Base-by-base conservation (phyloP, 2,113 vertebrate species). In the Cyanoramphus novaezelandiae region DNA sequence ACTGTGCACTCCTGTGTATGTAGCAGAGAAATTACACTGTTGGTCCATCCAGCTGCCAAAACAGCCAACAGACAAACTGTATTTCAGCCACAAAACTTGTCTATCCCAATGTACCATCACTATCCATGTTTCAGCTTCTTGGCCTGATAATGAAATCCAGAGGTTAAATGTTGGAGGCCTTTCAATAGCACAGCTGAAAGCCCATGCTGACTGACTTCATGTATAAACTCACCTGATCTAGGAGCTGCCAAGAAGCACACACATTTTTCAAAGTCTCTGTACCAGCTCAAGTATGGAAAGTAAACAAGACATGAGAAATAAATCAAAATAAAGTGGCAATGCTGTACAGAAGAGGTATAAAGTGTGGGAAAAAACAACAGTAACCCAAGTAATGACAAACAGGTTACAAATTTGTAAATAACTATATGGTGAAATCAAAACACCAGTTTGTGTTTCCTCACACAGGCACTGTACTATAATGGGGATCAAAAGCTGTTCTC, bases 1-100 rank as follows among this genome's bases (percentile, higher is more conserved):
- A 62, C 27, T 9, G 17, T 16, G 33, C 19, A 16, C 29, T 55
- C 39, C 11, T 5, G 13, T 7, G n/a, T 37, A 35, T 0, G 0
- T 9, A 87, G 52, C 13, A 88, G 17, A 33, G 35, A 74, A 88
- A 74, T 62, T 7, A 92, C 5, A 21, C 35, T 75, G 67, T 65
- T 62, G 49, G 49, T 74, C 28, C 21, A 82, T 5, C 17, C 69
- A 82, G 23, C 46, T 64, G 33, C 39, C 74, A 84, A 59, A 44
- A 3, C 81, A 86, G 35, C 17, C 65, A 87, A 75, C 0, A 46
- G 24, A 65, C 23, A 16, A 92, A 87, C 12, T 11, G 11, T 18
- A n/a, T 52, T 82, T 88, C 29, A 13, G 20, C 18, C 2, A 18
- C 1, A 4, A 83, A 90, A 83, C 35, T 21, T 15, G 20, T 15